Percentiles rank a stretch among this genome's conserved stretches.
Evolutionary conservation across 2,888 invertebrate genomes (phyloP).

Genomic region (Drosophila engyochracea): DNA sequence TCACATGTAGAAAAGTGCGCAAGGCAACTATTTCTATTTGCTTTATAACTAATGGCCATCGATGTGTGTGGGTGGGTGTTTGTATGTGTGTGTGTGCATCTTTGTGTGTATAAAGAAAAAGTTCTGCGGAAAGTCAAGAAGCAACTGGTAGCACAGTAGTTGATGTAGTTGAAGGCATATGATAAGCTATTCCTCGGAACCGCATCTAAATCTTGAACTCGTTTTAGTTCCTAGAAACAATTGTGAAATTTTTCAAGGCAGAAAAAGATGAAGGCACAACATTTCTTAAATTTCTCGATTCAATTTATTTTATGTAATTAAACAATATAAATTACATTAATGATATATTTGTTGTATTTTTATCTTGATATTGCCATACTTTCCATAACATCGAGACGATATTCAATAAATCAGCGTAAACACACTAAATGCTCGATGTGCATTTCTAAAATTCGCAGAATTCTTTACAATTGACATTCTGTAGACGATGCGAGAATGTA

Average conservation of each 20-base stretch:
- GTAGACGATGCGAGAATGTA: neutral
- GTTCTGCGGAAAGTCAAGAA: conserved; percentile 22
- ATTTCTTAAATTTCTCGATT: neutral
- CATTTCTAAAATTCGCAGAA: neutral
- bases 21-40: conserved; percentile 41
- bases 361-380: neutral
- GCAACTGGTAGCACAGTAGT: conserved; percentile 10
- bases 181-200: conserved; percentile 9
- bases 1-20: conserved; percentile 51
- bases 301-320: neutral
- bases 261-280: neutral
- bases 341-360: neutral
- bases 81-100: neutral
- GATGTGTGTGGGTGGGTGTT: neutral
- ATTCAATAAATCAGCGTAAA: neutral
- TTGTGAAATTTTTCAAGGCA: neutral
- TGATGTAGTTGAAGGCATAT: neutral
- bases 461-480: neutral
- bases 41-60: conserved; percentile 42
- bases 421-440: neutral
- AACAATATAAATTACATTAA: neutral
- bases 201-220: neutral
- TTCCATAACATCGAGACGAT: neutral
- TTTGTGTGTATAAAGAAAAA: conserved; percentile 5
- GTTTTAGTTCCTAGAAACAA: neutral